Evolutionary conservation across 2,888 invertebrate species (phyloP), one percentile per base, ranked within the genome.

Genomic region (Caradrina kadenii): DNA sequence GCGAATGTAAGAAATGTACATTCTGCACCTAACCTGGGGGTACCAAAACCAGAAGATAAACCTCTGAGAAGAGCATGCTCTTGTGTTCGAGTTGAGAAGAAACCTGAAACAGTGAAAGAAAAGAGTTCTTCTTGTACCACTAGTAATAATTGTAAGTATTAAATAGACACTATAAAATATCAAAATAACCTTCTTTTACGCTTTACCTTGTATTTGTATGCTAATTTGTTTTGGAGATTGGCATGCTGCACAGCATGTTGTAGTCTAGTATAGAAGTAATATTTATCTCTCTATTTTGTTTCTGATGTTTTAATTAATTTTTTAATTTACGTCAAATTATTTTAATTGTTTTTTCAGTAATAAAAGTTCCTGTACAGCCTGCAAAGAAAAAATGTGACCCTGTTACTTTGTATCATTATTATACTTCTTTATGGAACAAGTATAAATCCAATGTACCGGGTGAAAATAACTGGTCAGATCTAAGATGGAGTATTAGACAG

Each of bases 351-450:
- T 49, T 87, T 95, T 65, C 90, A 97, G 97, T 97, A 89, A 97
- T 97, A 68, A 96, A 96, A 87, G 96, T 97, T 13, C 95, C 96
- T 83, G 93, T 92, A 82, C 90, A 92, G 54, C 92, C 93, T 56
- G 85, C 90, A 35, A 93, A 92, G 63, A 93, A 93, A 79, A 96
- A 96, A 90, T 96, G 96, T 89, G 98, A 98, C 89, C 98, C 98
- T 21, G 98, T 98, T 0, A 96, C 97, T 21, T 92, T 98, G 21
- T 98, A 98, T 87, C 98, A 98, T 80, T 97, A 97, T 83, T 98
- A 98, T 87, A 97, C 97, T 82, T 94, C 96, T 45, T 94, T 97
- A 83, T 98, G 98, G 98, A 96, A 96, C 26, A 97, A 97, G 85
- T 97, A 97, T 76, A 97, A 97, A 85, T 79, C 94, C 0, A 96